Percentiles rank a stretch among this genome's conserved stretches.
These are phyloP conservation scores for Lepus timidus DNA, from an alignment of 2,113 vertebrate species.

Conservation along the genomic window DNA sequence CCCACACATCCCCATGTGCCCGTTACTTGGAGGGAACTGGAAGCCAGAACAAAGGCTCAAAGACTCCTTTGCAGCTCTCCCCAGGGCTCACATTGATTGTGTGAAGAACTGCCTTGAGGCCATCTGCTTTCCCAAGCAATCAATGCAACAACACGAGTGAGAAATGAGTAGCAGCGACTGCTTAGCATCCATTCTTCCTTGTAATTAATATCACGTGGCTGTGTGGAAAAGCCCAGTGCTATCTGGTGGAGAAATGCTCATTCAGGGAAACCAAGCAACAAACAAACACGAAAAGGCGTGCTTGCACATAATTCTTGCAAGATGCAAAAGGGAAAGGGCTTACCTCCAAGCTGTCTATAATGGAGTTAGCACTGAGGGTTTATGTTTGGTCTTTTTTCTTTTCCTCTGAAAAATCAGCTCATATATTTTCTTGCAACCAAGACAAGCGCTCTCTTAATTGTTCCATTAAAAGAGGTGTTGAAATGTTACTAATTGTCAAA, in stretches of 20 bases:
- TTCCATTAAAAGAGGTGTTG: constrained; percentile 90
- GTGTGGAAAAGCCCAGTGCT: not conserved
- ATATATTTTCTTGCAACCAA: constrained; percentile 84
- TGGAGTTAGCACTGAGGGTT: constrained; percentile 52
- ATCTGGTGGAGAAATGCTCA: constrained; percentile 52
- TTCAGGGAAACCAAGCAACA: constrained; percentile 75
- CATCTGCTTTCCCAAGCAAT: constrained; percentile 70
- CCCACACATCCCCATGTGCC: not conserved
- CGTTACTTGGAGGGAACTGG: not conserved
- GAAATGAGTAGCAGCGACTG: constrained; percentile 69
- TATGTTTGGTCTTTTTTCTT: constrained; percentile 68
- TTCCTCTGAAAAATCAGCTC: constrained; percentile 76
- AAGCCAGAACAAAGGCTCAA: constrained; percentile 21
- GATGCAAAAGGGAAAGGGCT: not conserved
- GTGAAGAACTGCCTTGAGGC: constrained; percentile 32
- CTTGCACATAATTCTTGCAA: constrained; percentile 65
- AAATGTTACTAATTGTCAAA: constrained; percentile 92
- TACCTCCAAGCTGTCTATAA: constrained; percentile 66
- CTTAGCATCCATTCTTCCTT: constrained; percentile 74
- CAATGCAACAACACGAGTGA: constrained; percentile 32
- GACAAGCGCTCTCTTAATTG: constrained; percentile 88
- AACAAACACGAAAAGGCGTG: constrained; percentile 11
- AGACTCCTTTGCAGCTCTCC: constrained; percentile 20
- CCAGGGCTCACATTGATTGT: constrained; percentile 4
- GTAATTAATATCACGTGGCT: constrained; percentile 74